Percentiles rank a stretch among this genome's conserved stretches.
Conservation (phyloP, 2,888 invertebrate genomes). For the Sialis lutaria region DNA sequence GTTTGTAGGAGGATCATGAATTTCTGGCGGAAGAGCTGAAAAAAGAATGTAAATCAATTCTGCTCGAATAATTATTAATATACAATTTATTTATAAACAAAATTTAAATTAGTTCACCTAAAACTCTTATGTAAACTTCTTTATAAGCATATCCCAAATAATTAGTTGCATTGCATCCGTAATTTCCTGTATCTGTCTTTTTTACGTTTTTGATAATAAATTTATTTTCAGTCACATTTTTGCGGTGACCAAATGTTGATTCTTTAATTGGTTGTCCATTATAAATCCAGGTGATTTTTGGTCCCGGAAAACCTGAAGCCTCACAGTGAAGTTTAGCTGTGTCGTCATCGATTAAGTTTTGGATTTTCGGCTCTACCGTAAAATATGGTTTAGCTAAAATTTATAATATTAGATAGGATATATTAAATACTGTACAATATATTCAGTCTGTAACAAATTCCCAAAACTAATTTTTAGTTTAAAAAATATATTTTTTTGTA, state of each 20-base stretch:
- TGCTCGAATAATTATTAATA: too few relatives aligned
- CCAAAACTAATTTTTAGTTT: too few relatives aligned
- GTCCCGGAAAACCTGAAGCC: constrained; percentile 80
- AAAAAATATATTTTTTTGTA: too few relatives aligned
- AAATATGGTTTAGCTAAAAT: constrained; percentile 70
- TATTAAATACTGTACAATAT: neutral
- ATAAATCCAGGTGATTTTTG: constrained; percentile 88
- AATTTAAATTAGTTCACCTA: constrained; percentile 37
- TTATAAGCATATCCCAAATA: constrained; percentile 95
- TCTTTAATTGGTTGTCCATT: constrained; percentile 77
- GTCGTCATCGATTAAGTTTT: constrained; percentile 82
- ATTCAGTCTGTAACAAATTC: neutral
- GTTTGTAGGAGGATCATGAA: constrained; percentile 66
- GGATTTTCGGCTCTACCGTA: constrained; percentile 70
- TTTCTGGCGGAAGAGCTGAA: constrained; percentile 73
- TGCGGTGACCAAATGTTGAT: constrained; percentile 50
- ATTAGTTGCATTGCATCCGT: constrained; percentile 98
- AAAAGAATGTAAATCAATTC: constrained; percentile 5
- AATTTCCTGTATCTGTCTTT: constrained; percentile 88
- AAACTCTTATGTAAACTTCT: constrained; percentile 92
- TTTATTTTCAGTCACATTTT: constrained; percentile 49
- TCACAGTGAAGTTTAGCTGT: constrained; percentile 71
- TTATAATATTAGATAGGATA: neutral
- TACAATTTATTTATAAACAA: neutral
- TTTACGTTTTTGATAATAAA: constrained; percentile 62